phyloP scores from a whole-genome alignment of 2,888 invertebrate genomes.

The Frankliniella fusca region DNA sequence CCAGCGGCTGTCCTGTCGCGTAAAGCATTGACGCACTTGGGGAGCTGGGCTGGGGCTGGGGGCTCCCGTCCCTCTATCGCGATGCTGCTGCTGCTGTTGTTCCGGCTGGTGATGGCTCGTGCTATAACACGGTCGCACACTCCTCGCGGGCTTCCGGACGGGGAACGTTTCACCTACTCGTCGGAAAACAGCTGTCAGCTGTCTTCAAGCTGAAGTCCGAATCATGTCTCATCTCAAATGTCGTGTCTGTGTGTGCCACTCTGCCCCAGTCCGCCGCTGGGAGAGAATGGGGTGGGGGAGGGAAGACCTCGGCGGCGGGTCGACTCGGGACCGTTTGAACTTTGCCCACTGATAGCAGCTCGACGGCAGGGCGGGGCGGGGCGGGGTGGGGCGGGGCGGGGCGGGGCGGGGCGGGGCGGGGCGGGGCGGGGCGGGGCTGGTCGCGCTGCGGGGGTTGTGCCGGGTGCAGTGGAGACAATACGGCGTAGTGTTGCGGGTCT shows the following conservation, averaged over 20 bases:
- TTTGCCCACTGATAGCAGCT: background rate
- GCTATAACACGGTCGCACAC: no score
- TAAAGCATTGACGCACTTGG: no score
- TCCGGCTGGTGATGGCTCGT: no score
- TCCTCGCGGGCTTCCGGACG: no score
- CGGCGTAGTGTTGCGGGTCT: no score
- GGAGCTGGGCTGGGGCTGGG: no score
- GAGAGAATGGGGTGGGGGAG: background rate
- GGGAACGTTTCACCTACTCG: no score
- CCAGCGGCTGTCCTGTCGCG: background rate
- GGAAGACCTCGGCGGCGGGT: background rate
- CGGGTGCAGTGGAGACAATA: no score
- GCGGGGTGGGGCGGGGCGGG: background rate
- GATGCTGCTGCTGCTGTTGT: no score
- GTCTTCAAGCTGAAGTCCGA: background rate
- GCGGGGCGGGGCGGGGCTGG: background rate
- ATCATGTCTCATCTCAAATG: background rate
- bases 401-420: background rate
- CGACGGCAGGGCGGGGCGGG: background rate
- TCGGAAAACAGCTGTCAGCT: no score
- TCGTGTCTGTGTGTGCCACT: background rate
- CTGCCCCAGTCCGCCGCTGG: background rate
- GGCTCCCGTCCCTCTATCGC: no score
- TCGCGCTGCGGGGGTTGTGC: background rate
- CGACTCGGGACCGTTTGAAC: conserved; percentile 8